Percentiles rank a stretch among this genome's conserved stretches.
phyloP scores from a whole-genome alignment of 37 sponge, comb jelly and placozoan genomes.

The Beroe forskalii region DNA sequence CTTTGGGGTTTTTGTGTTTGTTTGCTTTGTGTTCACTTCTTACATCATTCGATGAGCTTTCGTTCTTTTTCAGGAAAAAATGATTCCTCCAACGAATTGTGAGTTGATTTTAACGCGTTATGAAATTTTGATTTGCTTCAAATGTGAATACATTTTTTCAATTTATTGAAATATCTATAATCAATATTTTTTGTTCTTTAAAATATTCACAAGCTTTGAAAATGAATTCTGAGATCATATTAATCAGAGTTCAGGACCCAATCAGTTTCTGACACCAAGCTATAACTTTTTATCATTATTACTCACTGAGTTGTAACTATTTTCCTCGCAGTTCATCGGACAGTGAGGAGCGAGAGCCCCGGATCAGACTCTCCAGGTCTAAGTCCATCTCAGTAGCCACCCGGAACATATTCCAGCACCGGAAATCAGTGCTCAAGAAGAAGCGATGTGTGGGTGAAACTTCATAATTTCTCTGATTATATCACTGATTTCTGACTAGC shows the following conservation, averaged over 20 bases:
- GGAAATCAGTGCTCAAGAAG: background rate
- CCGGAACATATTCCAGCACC: background rate
- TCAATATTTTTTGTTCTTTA: no score
- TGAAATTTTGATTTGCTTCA: no score
- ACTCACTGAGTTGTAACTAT: background rate
- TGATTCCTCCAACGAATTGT: conserved; percentile 30
- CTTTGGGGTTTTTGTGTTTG: no score
- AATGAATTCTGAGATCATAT: no score
- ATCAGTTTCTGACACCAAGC: no score
- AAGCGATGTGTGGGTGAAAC: conserved; percentile 10
- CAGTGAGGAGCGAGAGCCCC: background rate
- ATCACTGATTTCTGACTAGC: no score
- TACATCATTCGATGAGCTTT: background rate
- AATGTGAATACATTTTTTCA: no score
- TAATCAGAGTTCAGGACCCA: no score
- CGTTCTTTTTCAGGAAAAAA: conserved; percentile 15
- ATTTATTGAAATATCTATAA: no score
- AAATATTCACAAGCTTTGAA: no score
- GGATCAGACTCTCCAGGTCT: background rate
- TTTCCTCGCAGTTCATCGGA: conserved; percentile 17
- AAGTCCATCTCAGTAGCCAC: background rate
- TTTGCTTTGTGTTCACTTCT: background rate
- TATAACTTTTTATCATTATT: background rate
- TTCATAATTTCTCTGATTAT: no score
- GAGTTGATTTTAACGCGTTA: no score